Evolutionary conservation across 2,113 vertebrate genomes (phyloP), one percentile per base, ranked within the genome.

Genomic region (Gobius niger): DNA sequence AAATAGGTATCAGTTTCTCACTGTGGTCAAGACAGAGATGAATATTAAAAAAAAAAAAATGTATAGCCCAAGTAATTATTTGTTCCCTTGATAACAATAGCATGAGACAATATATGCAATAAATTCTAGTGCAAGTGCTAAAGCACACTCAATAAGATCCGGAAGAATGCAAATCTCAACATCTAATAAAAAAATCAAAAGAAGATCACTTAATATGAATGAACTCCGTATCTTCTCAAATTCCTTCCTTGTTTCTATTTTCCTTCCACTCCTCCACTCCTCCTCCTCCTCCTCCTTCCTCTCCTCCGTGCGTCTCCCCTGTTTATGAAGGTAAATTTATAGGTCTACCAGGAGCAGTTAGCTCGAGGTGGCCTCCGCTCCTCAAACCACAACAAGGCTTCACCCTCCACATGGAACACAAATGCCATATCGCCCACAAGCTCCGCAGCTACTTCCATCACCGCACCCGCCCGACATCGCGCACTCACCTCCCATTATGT

Each of bases 301-400:
- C 78, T 71, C 81, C 84, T 82, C 72, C 54, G 19, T 70, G 77
- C 62, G 78, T 83, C 72, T 70, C 77, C 76, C 77, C 86, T 93
- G 91, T 92, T 93, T 92, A 91, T 90, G 88, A 91, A 91, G 87
- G 88, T 86, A 80, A 85, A 92, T 93, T 93, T 93, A 93, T 90
- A 82, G 86, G 88, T 88, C 91, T 89, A 86, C 78, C 77, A 88
- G 87, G 90, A 85, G 88, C 90, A 77, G 82, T 93, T 91, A 90
- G 89, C 78, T 81, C 74, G 82, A 87, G 85, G 84, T 91, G 89
- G 90, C 85, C 88, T 90, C 88, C 65, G 46, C 77, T 63, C 77
- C 85, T 88, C 85, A 87, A 85, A 88, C 85, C 89, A 87, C 89
- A 90, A 88, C 87, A 86, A 89, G 84, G 89, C 84, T 75, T 79